A percentile compares a stretch with the other conserved stretches of the same genome.
Evolutionary conservation across 2,797 vertebrate species (phyloP).

Genomic region (Nyctalus aviator): DNA sequence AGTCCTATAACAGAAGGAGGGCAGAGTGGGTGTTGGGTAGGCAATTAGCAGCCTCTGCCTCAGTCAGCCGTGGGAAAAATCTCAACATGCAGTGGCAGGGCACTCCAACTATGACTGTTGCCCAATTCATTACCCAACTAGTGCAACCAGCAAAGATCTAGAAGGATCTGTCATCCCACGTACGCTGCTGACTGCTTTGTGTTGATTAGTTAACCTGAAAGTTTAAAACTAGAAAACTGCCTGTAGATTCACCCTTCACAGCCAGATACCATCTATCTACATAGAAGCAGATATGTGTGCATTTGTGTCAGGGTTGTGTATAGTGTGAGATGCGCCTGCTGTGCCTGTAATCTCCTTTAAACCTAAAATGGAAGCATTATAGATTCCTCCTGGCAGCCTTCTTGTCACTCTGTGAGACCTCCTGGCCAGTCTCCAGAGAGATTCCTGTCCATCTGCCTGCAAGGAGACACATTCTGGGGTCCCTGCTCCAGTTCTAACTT

Average conservation of each 20-base stretch:
- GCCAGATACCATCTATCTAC: background rate
- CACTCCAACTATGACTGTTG: slow-evolving; percentile 31
- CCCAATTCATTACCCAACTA: slow-evolving; percentile 49
- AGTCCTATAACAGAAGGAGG: background rate
- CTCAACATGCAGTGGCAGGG: background rate
- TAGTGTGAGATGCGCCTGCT: background rate
- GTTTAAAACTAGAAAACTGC: slow-evolving; percentile 43
- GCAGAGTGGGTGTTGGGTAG: background rate
- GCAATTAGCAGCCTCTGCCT: slow-evolving; percentile 32
- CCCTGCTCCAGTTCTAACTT: slow-evolving; percentile 56
- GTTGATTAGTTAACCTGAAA: slow-evolving; percentile 39
- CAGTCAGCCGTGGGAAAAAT: background rate
- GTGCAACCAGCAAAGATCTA: slow-evolving; percentile 55
- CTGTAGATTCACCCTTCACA: background rate
- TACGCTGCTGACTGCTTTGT: background rate
- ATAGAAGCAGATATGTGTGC: background rate
- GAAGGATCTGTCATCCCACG: slow-evolving; percentile 35
- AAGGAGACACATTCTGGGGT: slow-evolving; percentile 74
- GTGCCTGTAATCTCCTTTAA: slow-evolving; percentile 58
- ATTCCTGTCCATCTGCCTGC: slow-evolving; percentile 51
- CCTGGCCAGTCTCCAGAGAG: slow-evolving; percentile 74
- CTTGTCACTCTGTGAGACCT: slow-evolving; percentile 59
- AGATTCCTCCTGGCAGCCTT: slow-evolving; percentile 63
- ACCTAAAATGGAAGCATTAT: slow-evolving; percentile 63
- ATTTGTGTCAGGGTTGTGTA: background rate